Evolutionary conservation across 2,113 vertebrate genomes (phyloP).

Genomic region (Chloropsis cyanopogon): DNA sequence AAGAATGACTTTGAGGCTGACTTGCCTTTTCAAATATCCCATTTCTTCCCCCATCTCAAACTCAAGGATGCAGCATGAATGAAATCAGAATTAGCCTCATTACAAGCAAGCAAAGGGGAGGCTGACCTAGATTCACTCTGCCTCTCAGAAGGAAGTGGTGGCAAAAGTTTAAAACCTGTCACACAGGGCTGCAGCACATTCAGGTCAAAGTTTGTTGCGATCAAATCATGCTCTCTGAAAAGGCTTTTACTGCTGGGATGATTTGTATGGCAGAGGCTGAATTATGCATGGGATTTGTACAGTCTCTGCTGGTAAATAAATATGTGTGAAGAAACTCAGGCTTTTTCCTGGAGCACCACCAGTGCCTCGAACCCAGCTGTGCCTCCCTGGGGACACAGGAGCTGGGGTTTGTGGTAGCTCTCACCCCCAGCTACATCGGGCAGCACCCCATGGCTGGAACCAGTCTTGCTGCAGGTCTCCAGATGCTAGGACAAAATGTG

Average conservation of each 20-base stretch:
- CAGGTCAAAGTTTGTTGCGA: background rate
- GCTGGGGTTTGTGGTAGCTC: background rate
- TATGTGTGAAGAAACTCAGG: accelerated
- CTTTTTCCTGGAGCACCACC: background rate
- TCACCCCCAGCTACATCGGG: background rate
- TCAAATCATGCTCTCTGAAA: background rate
- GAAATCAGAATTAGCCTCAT: conserved; percentile 1
- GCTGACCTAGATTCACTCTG: conserved; percentile 45
- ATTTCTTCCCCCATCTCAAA: background rate
- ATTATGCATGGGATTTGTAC: conserved; percentile 13
- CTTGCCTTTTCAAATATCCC: background rate
- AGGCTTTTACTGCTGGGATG: background rate
- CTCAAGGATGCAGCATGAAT: background rate
- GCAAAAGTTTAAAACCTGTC: conserved; percentile 27
- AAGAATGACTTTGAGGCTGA: background rate
- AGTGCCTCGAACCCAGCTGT: background rate
- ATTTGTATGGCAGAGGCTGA: background rate
- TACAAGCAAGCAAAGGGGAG: background rate
- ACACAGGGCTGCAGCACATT: background rate
- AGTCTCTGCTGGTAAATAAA: background rate
- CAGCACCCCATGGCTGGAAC: background rate
- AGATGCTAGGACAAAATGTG: background rate
- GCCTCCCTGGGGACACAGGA: accelerated
- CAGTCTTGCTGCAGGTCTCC: background rate
- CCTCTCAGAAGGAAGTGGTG: background rate